phyloP scores from a whole-genome alignment of 2,888 invertebrate genomes.

The Syritta pipiens region DNA sequence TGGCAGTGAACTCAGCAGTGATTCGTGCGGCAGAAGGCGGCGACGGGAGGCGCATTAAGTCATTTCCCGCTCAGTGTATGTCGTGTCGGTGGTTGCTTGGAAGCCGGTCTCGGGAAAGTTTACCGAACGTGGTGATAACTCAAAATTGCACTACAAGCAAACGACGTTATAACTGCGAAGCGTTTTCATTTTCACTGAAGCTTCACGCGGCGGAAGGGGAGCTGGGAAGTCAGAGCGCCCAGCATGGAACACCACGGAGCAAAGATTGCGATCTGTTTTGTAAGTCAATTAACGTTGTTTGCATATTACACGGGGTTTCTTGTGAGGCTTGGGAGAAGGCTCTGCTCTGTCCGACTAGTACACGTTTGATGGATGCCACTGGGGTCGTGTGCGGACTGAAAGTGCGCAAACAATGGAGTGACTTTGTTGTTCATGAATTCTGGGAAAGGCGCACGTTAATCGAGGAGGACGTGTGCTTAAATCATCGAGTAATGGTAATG shows the following conservation, averaged over 20 bases:
- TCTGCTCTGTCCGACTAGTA: too few species aligned
- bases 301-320: too few species aligned
- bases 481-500: neutral
- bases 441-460: neutral
- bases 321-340: too few species aligned
- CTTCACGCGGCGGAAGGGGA: neutral
- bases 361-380: neutral
- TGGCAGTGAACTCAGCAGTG: constrained; percentile 25
- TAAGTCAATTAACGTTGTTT: constrained; percentile 22
- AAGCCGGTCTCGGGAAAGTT: constrained; percentile 19
- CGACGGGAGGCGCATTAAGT: constrained; percentile 9
- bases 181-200: neutral
- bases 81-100: neutral
- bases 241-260: neutral
- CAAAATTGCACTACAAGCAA: neutral
- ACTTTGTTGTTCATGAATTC: neutral
- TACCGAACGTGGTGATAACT: neutral
- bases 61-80: constrained; percentile 3
- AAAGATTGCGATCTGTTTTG: constrained; percentile 14
- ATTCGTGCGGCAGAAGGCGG: constrained; percentile 5
- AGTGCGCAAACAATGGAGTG: neutral
- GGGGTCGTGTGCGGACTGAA: neutral
- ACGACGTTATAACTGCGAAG: neutral
- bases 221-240: neutral
- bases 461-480: neutral